phyloP scores from a whole-genome alignment of 2,888 invertebrate species.

The Oscheius myriophilus region DNA sequence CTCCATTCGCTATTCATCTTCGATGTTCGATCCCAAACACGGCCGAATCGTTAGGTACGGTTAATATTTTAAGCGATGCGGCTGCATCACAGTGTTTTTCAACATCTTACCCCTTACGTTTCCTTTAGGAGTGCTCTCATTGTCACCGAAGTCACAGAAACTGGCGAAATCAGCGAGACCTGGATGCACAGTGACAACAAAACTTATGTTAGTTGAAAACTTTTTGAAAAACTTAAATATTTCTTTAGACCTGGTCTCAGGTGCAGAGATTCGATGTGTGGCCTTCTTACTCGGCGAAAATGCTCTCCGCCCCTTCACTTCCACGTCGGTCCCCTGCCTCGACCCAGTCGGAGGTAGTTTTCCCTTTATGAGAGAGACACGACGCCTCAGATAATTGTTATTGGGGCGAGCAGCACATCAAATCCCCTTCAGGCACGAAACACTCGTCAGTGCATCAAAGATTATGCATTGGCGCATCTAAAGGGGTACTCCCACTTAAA shows the following conservation, averaged over 20 bases:
- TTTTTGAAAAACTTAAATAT: too few species aligned
- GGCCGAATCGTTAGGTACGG: conserved; percentile 49
- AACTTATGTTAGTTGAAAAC: conserved; percentile 45
- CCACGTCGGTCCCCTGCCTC: conserved; percentile 29
- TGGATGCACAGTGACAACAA: conserved; percentile 49
- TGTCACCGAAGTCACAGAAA: conserved; percentile 61
- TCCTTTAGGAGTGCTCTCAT: conserved; percentile 63
- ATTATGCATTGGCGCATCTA: neutral
- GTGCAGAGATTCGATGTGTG: conserved; percentile 70
- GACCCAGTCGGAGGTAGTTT: conserved; percentile 42
- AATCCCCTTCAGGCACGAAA: neutral
- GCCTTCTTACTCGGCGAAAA: conserved; percentile 86
- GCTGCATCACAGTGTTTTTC: conserved; percentile 46
- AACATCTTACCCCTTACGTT: conserved; percentile 50
- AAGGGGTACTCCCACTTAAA: neutral
- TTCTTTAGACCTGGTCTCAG: conserved; percentile 67
- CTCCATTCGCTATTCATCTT: conserved; percentile 40
- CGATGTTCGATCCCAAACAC: conserved; percentile 51
- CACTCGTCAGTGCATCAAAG: neutral
- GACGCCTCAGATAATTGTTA: conserved; percentile 2
- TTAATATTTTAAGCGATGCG: conserved; percentile 21
- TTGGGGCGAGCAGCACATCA: conserved; percentile 1
- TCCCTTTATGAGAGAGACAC: neutral
- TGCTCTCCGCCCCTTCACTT: conserved; percentile 79
- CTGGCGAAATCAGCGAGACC: conserved; percentile 47